Evolutionary conservation across 2,113 vertebrate species (phyloP).

Genomic region (Silurus glanis): DNA sequence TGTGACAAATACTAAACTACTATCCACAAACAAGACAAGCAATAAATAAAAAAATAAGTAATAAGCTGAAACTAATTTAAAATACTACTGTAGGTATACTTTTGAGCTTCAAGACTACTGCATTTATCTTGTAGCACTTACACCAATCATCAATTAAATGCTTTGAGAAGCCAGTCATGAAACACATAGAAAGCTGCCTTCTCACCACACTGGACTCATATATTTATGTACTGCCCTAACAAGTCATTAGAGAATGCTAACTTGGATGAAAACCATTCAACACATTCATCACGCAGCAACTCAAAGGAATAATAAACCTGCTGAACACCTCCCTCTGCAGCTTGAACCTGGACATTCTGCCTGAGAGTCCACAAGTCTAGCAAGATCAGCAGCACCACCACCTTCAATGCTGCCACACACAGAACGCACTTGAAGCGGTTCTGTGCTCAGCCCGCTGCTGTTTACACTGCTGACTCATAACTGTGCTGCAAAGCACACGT

Average conservation of each 20-base stretch:
- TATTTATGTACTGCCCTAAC: neutral
- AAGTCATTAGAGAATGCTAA: neutral
- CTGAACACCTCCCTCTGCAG: neutral
- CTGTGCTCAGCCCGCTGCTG: neutral
- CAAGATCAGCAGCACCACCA: neutral
- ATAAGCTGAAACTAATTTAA: too few relatives aligned
- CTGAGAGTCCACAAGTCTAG: neutral
- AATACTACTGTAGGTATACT: too few relatives aligned
- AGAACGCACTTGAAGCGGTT: too few relatives aligned
- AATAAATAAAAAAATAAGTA: too few relatives aligned
- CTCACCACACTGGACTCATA: neutral
- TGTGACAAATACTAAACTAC: neutral
- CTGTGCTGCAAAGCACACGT: neutral
- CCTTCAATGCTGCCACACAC: too few relatives aligned
- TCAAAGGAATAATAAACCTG: neutral
- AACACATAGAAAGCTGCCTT: neutral
- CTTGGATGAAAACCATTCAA: neutral
- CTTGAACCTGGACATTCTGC: neutral
- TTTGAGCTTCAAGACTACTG: too few relatives aligned
- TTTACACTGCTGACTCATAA: neutral
- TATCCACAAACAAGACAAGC: too few relatives aligned
- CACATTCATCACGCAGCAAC: neutral
- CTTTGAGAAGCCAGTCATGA: neutral
- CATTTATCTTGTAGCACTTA: neutral
- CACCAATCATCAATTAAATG: neutral